A percentile compares a stretch with the other conserved stretches of the same genome.
phyloP scores from a whole-genome alignment of 2,888 invertebrate species.

The Schizaphis graminum region DNA sequence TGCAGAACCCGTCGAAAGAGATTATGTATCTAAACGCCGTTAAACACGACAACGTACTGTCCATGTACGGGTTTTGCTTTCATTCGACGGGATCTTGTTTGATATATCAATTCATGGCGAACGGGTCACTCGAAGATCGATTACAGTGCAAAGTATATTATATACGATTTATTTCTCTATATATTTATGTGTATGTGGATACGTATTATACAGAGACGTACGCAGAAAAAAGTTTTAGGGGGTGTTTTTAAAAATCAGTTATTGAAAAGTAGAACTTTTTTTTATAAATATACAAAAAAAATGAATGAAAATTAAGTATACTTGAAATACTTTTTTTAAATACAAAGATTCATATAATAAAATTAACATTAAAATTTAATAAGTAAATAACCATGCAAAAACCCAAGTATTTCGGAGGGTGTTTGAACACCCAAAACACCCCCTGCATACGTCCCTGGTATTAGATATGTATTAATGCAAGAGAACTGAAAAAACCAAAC shows the following conservation, averaged over 20 bases:
- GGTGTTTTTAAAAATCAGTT: no score
- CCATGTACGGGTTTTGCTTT: conserved; percentile 74
- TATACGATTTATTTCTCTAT: background rate
- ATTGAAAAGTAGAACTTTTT: no score
- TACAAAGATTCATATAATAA: no score
- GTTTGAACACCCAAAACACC: no score
- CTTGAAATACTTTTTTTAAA: no score
- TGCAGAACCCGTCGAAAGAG: conserved; percentile 79
- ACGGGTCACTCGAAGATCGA: conserved; percentile 90
- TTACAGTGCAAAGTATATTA: conserved; percentile 73
- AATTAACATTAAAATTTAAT: no score
- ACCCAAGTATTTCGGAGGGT: no score
- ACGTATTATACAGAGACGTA: background rate
- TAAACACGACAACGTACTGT: conserved; percentile 76
- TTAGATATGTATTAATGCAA: background rate
- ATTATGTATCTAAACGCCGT: conserved; percentile 76
- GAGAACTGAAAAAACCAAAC: background rate
- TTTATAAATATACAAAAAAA: no score
- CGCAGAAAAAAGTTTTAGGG: no score
- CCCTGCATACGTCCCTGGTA: no score
- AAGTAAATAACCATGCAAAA: no score
- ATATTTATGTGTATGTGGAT: background rate
- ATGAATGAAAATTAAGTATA: no score
- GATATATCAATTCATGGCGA: conserved; percentile 93
- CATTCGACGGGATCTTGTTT: conserved; percentile 84